Conservation (phyloP, 2,888 invertebrate species). For the Nomada goodeniana region DNA sequence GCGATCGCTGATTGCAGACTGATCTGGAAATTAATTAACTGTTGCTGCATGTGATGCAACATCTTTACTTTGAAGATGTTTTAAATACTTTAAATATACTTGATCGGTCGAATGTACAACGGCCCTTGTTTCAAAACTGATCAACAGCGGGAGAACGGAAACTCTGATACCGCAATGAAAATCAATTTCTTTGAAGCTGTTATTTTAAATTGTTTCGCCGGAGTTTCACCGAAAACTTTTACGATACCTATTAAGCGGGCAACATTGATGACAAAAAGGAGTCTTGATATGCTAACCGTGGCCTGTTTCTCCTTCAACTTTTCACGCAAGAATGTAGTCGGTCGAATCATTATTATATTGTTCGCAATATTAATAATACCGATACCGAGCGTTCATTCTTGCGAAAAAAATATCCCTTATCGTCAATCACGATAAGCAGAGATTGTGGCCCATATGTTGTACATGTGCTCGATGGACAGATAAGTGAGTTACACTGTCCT, state of each 20-base stretch:
- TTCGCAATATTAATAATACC: conserved; percentile 59
- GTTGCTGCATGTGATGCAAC: background rate
- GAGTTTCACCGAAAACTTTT: too few relatives aligned
- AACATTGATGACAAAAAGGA: too few relatives aligned
- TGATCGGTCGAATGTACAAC: too few relatives aligned
- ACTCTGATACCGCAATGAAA: too few relatives aligned
- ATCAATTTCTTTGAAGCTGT: too few relatives aligned
- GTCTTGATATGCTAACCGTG: background rate
- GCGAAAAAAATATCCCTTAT: conserved; percentile 72
- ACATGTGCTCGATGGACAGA: conserved; percentile 67
- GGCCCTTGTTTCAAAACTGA: too few relatives aligned
- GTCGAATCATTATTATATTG: conserved; percentile 34
- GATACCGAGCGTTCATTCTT: conserved; percentile 64
- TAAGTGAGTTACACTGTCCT: conserved; percentile 65
- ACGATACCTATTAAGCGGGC: too few relatives aligned
- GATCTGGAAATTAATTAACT: too few relatives aligned
- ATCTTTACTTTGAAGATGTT: too few relatives aligned
- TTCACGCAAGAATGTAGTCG: background rate
- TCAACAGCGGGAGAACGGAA: too few relatives aligned
- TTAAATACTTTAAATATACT: background rate
- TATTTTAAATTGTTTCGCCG: too few relatives aligned
- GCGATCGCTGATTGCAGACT: background rate
- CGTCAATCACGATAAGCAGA: conserved; percentile 73
- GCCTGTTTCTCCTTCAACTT: background rate
- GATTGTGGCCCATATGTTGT: conserved; percentile 78